These are phyloP conservation scores for Rhopilema esculentum DNA, from an alignment of 30 jellyfish, hydroid and myxozoan species.

Conservation along the genomic window DNA sequence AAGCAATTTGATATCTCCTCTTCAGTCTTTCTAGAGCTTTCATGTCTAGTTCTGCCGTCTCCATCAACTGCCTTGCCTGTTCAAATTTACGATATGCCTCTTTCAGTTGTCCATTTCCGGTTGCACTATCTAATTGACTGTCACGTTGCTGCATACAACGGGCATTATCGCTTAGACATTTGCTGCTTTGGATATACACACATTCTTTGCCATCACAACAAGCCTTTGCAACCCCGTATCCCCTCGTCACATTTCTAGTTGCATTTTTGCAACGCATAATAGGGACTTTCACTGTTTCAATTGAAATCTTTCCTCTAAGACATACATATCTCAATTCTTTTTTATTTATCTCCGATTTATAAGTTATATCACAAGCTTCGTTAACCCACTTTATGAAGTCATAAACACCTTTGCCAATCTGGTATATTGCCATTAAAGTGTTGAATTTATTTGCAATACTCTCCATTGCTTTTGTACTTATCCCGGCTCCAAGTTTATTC, in stretches of 20 bases:
- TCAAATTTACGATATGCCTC: slow-evolving; percentile 63
- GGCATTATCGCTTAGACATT: slow-evolving; percentile 66
- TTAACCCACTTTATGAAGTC: slow-evolving; percentile 86
- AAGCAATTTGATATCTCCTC: slow-evolving; percentile 56
- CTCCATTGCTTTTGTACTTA: slow-evolving; percentile 59
- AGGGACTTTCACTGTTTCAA: slow-evolving; percentile 56
- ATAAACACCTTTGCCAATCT: slow-evolving; percentile 77
- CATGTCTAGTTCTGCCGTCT: slow-evolving; percentile 61
- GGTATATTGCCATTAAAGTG: slow-evolving; percentile 64
- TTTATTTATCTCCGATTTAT: slow-evolving; percentile 39
- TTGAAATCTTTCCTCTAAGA: slow-evolving; percentile 59
- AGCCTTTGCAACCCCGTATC: slow-evolving; percentile 64
- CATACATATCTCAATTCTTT: slow-evolving; percentile 73
- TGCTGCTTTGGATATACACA: slow-evolving; percentile 59
- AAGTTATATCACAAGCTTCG: slow-evolving; percentile 91
- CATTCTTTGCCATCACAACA: slow-evolving; percentile 85
- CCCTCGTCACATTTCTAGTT: slow-evolving; percentile 48
- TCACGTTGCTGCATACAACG: slow-evolving; percentile 47
- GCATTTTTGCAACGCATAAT: slow-evolving; percentile 62
- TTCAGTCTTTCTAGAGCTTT: slow-evolving; percentile 56
- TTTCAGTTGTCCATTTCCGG: slow-evolving; percentile 23
- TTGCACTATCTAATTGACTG: slow-evolving; percentile 2
- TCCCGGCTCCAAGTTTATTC: slow-evolving; percentile 83
- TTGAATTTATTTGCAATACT: slow-evolving; percentile 5
- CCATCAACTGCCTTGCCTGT: slow-evolving; percentile 48